Base-by-base conservation (phyloP, 35 echinoderm and acorn worm species). In the Acanthaster planci region DNA sequence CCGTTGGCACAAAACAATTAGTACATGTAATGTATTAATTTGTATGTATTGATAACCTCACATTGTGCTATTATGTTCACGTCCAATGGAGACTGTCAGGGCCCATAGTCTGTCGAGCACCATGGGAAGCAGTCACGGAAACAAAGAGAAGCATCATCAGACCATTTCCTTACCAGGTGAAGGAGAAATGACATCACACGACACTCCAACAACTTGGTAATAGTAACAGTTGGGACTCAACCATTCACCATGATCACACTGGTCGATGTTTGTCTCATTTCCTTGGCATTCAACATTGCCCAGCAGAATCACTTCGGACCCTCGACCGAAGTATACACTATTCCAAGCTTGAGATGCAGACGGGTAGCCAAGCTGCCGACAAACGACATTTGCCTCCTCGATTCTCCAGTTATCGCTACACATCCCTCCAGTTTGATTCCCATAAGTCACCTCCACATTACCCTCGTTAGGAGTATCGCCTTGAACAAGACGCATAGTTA, bases 341-440 rank as follows among this genome's bases (percentile, higher is more conserved):
- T 12, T 4, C 42, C 42, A 47, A 60, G 57, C 77, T 10, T 51
- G 36, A 7, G 86, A 38, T 40, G 80, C 84, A 17, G 37, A 59
- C 4, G 7, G 7, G 32, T 82, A 87, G 42, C 92, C 92, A 40
- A 94, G 78, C 40, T 90, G 84, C 15, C 84, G 39, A 56, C 92
- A 94, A 26, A 82, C 84, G 3, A 94, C 88, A 18, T 84, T 37
- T 40, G 86, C 87, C 32, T 89, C 86, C 6, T 79, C 9, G 31
- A 93, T 78, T 30, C 79, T 81, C 86, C 86, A 93, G 21, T 75
- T 40, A 8, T 78, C 16, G 19, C 57, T 77, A 52, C 92, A 93
- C 7, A 89, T 47, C 0, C 76, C 85, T 4, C 92, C 92, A 86
- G 86, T 89, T 23, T 55, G 52, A 5, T 72, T 59, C 2, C 58